phyloP scores from a whole-genome alignment of 2,888 invertebrate species.

The Troides aeacus region DNA sequence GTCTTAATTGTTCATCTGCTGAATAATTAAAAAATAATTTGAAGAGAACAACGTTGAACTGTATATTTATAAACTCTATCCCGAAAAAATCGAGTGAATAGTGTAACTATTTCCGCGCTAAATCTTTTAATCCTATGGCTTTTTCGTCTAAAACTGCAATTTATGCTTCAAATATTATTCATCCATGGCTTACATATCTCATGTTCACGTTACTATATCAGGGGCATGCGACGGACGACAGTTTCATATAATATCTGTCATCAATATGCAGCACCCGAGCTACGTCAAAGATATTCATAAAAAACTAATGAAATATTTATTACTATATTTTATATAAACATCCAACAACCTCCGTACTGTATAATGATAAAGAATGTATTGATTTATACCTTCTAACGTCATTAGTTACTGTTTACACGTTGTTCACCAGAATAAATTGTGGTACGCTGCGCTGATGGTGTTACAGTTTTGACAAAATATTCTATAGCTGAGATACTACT shows the following conservation, averaged over 20 bases:
- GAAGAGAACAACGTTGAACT: not conserved
- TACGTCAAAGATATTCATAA: not conserved
- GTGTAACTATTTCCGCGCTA: not conserved
- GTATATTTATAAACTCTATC: not conserved
- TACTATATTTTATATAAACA: not conserved
- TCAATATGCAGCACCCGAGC: slow-evolving; percentile 23
- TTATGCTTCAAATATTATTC: slow-evolving; percentile 36
- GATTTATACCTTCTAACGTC: not conserved
- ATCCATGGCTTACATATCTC: slow-evolving; percentile 34
- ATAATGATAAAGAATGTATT: not conserved
- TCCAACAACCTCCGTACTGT: not conserved
- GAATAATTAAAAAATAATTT: not conserved
- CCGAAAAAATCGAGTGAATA: slow-evolving; percentile 5
- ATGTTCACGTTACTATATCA: slow-evolving; percentile 33
- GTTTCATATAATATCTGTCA: slow-evolving; percentile 23
- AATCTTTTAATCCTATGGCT: slow-evolving; percentile 4
- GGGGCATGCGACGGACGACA: slow-evolving; percentile 15
- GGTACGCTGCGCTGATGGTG: too few relatives aligned
- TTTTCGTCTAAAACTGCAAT: slow-evolving; percentile 14
- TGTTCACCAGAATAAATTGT: too few relatives aligned
- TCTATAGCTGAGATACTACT: too few relatives aligned
- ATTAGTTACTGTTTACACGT: not conserved
- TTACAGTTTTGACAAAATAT: too few relatives aligned
- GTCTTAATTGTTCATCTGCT: not conserved
- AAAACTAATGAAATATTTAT: not conserved